Conservation (phyloP, 1,140 invertebrate genomes). For the Drosophila azteca region DNA sequence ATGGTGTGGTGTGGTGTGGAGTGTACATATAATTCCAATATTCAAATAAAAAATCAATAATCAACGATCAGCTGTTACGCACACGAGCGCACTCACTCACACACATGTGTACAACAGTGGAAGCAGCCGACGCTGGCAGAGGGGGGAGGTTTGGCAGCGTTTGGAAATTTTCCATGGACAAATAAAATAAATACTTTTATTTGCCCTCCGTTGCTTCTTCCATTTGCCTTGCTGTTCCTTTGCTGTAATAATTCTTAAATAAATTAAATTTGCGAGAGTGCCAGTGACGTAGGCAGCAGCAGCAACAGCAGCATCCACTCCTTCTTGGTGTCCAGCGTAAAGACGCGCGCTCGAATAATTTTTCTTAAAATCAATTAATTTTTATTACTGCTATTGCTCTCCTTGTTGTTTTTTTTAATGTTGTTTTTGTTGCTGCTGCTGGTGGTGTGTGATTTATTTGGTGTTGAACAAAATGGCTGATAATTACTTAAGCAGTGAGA, state of each 20-base stretch:
- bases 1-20: too few relatives aligned
- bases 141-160: conserved; percentile 18
- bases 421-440: conserved; percentile 35
- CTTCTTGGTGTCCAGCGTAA: conserved; percentile 57
- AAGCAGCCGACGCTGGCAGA: neutral
- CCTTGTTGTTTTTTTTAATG: conserved; percentile 29
- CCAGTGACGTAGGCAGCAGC: conserved; percentile 35
- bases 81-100: conserved; percentile 24
- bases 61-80: conserved; percentile 69
- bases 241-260: conserved; percentile 44
- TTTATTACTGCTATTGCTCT: conserved; percentile 20
- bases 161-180: conserved; percentile 71
- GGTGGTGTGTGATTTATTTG: conserved; percentile 61
- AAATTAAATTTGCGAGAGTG: conserved; percentile 19
- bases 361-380: conserved; percentile 35
- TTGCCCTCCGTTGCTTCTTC: conserved; percentile 2
- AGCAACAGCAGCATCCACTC: neutral
- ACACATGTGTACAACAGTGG: neutral
- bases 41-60: conserved; percentile 60
- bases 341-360: conserved; percentile 51
- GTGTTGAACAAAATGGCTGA: conserved; percentile 59
- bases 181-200: conserved; percentile 29
- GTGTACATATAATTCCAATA: conserved; percentile 37
- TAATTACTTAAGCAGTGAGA: conserved; percentile 41
- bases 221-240: conserved; percentile 9